Evolutionary conservation across 2,113 vertebrate genomes (phyloP), one percentile per base, ranked within the genome.

Genomic region (Macquaria australasica): DNA sequence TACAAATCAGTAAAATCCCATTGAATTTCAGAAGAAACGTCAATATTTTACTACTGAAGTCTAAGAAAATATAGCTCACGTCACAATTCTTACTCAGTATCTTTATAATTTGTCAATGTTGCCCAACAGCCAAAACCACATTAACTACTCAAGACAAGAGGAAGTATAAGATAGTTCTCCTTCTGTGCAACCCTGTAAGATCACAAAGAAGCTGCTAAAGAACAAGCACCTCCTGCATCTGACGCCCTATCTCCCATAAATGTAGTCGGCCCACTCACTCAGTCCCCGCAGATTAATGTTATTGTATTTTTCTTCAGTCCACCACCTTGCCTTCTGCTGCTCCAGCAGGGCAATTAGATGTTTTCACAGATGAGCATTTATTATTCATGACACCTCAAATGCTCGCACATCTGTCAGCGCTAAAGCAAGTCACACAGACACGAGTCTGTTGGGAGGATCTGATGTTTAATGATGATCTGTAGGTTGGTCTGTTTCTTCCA

Each of bases 331-430:
- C 56, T 70, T 73, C 79, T 63, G 67, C 78, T 66, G 77, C 63
- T 72, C 71, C 64, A 48, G 76, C 45, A 81, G 79, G 69, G 43
- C 71, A 84, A 86, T 87, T 73, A 87, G 84, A 67, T 12, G 58
- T 67, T 74, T 85, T 88, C 82, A 66, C 84, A 78, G 73, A 71
- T 31, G 21, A 86, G 37, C 71, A 83, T 92, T 77, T 75, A 89
- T 92, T 88, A 92, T 91, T 93, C 86, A 93, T 86, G 80, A 70
- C 84, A 90, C 84, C 84, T 87, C 79, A 79, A 78, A 70, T 16
- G 34, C 55, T 82, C 21, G 3, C 86, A 92, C 87, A 81, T 72
- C 43, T 39, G 51, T 85, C 84, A 86, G 48, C 53, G 28, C 63
- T 21, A 18, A 71, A 82, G 79, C 69, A 69, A 82, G 74, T 86